A percentile compares a stretch with the other conserved stretches of the same genome.
These are phyloP conservation scores for Crossocerus cetratus DNA, from an alignment of 2,888 invertebrate species.

Conservation along the genomic window DNA sequence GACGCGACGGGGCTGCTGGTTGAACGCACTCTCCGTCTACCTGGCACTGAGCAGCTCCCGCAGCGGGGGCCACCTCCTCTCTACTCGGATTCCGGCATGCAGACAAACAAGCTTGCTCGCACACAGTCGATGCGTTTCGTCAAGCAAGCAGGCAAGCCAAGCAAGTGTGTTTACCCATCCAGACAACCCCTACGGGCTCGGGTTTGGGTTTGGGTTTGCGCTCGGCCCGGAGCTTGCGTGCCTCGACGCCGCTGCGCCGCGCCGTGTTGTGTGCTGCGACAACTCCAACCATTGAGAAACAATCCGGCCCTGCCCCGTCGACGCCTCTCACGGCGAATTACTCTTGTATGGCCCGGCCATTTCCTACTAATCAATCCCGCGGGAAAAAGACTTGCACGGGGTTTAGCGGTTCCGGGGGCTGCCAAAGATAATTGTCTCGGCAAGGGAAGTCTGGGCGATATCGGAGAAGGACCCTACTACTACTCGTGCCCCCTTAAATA, in stretches of 20 bases:
- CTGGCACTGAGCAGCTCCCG: not conserved
- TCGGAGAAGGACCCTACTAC: no score
- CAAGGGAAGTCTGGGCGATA: no score
- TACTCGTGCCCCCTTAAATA: no score
- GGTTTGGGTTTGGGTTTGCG: conserved; percentile 14
- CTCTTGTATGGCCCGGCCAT: conserved; percentile 40
- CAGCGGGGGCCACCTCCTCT: conserved; percentile 24
- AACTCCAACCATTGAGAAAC: conserved; percentile 34
- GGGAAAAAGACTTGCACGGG: no score
- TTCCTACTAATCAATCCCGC: conserved; percentile 44
- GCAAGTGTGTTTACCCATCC: conserved; percentile 53
- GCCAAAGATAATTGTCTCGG: no score
- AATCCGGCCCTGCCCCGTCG: conserved; percentile 56
- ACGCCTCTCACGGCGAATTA: conserved; percentile 69
- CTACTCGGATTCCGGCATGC: conserved; percentile 62
- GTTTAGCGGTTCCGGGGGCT: no score
- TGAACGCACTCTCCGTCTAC: conserved; percentile 31
- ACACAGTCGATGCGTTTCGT: conserved; percentile 53
- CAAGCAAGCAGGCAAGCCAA: conserved; percentile 38
- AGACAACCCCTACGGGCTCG: conserved; percentile 39
- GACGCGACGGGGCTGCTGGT: conserved; percentile 5
- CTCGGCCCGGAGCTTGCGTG: not conserved
- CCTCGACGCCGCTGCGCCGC: conserved; percentile 49
- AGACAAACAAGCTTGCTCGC: conserved; percentile 65
- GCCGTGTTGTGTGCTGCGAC: conserved; percentile 62